Base-by-base conservation (phyloP, 2,888 invertebrate species). In the Ectemnius continuus region DNA sequence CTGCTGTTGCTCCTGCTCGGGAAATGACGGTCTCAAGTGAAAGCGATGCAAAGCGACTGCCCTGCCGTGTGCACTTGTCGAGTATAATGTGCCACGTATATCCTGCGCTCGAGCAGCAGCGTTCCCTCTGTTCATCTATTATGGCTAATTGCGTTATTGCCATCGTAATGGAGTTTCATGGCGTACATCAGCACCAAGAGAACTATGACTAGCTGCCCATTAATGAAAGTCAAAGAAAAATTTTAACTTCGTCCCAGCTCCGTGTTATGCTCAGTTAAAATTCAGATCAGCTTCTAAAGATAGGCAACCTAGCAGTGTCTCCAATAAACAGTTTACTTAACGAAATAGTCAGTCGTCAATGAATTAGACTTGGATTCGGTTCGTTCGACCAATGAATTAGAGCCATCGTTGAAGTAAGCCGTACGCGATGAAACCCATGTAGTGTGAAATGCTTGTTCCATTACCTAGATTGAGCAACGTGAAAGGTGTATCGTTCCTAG, bases 101-200 rank as follows among this genome's bases (percentile, higher is more conserved):
- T 46, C 56, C 20, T 52, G 23, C 26, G 46, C 46, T 65, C 62
- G 61, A 61, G 46, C 61, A 61, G 46, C 61, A n/a, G 20, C 26
- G 20, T 16, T 20, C 36, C n/a, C 36, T 61, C 16, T 45, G 11
- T 18, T 62, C 14, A 18, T 36, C 36, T 23, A 62, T 64, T 70
- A 70, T 65, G 76, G 61, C 73, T 52, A 52, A 52, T 52, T 70
- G 23, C 23, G 56, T 69, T 76, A 76, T 78, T 73, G 76, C 76
- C 76, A 67, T 58, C 36, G 66, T 61, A 8, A 5, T 59, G 47
- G 52, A 64, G 46, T 62, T 61, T 59, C 56, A 60, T 67, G 64
- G 57, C 28, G 62, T 56, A n/a, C n/a, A 6, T 52, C 52, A 52
- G 52, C 52, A 52, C 18, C 52, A 18, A 52, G 18, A 52, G 52